Percentiles rank a stretch among this genome's conserved stretches.
Evolutionary conservation across 1,140 invertebrate species (phyloP).

Genomic region (Drosophila lowei): DNA sequence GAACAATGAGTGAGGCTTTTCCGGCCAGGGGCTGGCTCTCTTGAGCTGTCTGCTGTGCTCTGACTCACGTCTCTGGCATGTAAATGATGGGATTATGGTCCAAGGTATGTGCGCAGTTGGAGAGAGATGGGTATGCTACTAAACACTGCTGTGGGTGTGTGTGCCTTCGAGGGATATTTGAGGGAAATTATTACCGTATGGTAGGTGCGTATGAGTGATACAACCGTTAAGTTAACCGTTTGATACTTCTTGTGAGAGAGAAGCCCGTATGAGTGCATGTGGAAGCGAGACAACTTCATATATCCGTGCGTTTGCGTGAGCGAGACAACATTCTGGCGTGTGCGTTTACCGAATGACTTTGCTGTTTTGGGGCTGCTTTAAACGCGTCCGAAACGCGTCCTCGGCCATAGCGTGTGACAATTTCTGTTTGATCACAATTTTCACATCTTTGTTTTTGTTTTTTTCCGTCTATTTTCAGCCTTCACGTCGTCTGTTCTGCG

Average conservation of each 20-base stretch:
- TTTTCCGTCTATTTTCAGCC: conserved; percentile 67
- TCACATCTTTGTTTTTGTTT: conserved; percentile 24
- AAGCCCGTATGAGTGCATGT: too few relatives aligned
- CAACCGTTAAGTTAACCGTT: too few relatives aligned
- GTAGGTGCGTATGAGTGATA: too few relatives aligned
- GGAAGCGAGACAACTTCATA: background rate
- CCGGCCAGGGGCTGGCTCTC: conserved; percentile 27
- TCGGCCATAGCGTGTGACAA: conserved; percentile 72
- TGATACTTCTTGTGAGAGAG: too few relatives aligned
- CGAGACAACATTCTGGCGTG: conserved; percentile 12
- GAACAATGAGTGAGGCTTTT: conserved; percentile 54
- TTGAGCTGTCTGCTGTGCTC: conserved; percentile 32
- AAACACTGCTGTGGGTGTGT: too few relatives aligned
- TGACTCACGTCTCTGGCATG: conserved; percentile 72
- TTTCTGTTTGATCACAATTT: conserved; percentile 48
- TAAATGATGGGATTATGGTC: conserved; percentile 48
- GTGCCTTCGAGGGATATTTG: too few relatives aligned
- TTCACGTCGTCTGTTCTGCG: conserved; percentile 63
- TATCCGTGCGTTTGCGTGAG: conserved; percentile 7
- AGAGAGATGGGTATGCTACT: too few relatives aligned
- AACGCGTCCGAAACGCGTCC: conserved; percentile 48
- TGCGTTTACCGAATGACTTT: conserved; percentile 41
- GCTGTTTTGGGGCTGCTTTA: conserved; percentile 11
- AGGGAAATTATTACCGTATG: too few relatives aligned
- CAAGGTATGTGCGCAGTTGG: too few relatives aligned